Base-by-base conservation (phyloP, 2,797 vertebrate genomes). In the Tragopan temminckii region DNA sequence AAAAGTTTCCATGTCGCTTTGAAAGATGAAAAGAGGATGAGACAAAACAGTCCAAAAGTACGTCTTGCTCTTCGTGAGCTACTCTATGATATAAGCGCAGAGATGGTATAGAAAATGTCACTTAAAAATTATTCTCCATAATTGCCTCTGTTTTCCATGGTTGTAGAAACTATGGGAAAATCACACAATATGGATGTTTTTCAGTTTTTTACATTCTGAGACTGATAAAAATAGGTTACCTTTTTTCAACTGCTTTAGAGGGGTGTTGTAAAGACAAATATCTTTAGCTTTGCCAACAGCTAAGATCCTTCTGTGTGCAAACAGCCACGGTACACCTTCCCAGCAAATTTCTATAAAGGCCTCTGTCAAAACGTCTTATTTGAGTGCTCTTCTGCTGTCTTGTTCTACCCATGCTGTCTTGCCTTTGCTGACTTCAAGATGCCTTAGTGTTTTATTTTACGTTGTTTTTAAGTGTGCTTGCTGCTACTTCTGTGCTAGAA, bases 401-500 rank as follows among this genome's bases (percentile, higher is more conserved):
- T 5, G 2, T 61, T 35, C 19, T 33, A 5, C 18, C 7, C 4
- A 1, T 13, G 36, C 5, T 50, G 7, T 35, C 5, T n/a, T 35
- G 16, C 17, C 29, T 92, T 68, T 71, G 6, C 13, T 80, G 76
- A 8, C 13, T n/a, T 31, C 15, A 18, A 19, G 19, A 4, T 48
- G 29, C 4, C 33, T n/a, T 9, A 25, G 14, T 35, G 25, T 18
- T 55, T n/a, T 55, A 17, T 53, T 53, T 53, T 53, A 11, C 31
- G 5, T 55, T 55, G 52, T n/a, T 55, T 55, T n/a, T n/a, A 55
- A 53, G 18, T 20, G 29, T n/a, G 10, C 67, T 70, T 55, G 4
- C 3, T 38, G 17, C 5, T 43, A 3, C 13, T 63, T 69, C 55
- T 48, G 15, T 64, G 53, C 20, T 15, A 21, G 25, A 42, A 57